phyloP scores from a whole-genome alignment of 2,797 vertebrate species.

The Parauchenoglanis punctatus region DNA sequence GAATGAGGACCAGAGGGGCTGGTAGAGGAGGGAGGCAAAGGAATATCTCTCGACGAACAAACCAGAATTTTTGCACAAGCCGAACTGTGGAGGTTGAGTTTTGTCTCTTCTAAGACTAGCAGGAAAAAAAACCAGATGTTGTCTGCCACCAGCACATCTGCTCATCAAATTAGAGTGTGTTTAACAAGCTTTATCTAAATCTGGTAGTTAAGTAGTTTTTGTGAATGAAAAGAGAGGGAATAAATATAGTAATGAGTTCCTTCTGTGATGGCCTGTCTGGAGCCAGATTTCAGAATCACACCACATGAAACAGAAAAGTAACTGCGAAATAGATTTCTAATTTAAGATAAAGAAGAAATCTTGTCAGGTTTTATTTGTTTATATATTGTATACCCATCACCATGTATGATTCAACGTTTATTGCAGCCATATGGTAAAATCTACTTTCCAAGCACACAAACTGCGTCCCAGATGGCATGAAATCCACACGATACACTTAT shows the following conservation, averaged over 20 bases:
- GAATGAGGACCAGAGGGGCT: not conserved
- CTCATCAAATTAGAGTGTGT: not conserved
- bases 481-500: not conserved
- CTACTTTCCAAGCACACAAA: not conserved
- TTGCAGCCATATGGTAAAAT: not conserved
- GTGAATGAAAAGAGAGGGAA: not conserved
- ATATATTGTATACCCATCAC: not conserved
- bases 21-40: not conserved
- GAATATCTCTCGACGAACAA: not conserved
- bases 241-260: conserved; percentile 12
- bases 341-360: not conserved
- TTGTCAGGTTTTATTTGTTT: not conserved
- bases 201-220: not conserved
- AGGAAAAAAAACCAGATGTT: not conserved
- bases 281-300: not conserved
- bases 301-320: not conserved
- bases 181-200: not conserved
- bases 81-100: not conserved
- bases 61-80: not conserved
- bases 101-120: not conserved
- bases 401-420: not conserved
- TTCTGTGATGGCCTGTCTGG: not conserved
- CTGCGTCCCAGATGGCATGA: not conserved
- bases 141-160: conserved; percentile 3
- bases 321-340: not conserved